Percentiles rank a stretch among this genome's conserved stretches.
Conservation (phyloP, 2,797 vertebrate species). For the Crocidura indochinensis region DNA sequence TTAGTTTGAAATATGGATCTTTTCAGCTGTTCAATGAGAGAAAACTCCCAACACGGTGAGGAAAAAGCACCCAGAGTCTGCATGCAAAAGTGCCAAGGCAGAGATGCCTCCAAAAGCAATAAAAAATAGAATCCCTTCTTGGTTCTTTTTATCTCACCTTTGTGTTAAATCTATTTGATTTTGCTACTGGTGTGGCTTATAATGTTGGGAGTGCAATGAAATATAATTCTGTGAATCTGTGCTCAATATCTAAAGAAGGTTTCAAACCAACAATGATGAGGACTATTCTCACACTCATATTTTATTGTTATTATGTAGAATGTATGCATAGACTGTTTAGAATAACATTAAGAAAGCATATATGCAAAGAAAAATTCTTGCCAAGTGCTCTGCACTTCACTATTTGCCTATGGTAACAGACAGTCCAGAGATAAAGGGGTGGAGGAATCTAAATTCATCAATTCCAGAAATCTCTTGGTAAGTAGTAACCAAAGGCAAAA, state of each 20-base stretch:
- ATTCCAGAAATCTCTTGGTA: slow-evolving; percentile 76
- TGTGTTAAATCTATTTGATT: slow-evolving; percentile 83
- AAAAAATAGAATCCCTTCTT: slow-evolving; percentile 84
- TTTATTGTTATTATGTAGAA: slow-evolving; percentile 72
- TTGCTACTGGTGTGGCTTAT: slow-evolving; percentile 77
- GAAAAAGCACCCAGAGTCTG: slow-evolving; percentile 67
- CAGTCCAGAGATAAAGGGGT: slow-evolving; percentile 80
- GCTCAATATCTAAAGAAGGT: slow-evolving; percentile 81
- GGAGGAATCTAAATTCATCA: slow-evolving; percentile 63
- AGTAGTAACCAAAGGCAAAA: slow-evolving; percentile 73
- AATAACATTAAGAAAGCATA: slow-evolving; percentile 70
- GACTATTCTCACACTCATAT: neutral
- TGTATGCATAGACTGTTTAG: slow-evolving; percentile 74
- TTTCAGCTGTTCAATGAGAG: slow-evolving; percentile 71
- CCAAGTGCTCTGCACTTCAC: slow-evolving; percentile 68
- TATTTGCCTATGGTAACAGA: slow-evolving; percentile 84
- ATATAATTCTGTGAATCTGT: slow-evolving; percentile 85
- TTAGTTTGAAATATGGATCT: slow-evolving; percentile 77
- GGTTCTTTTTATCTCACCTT: slow-evolving; percentile 82
- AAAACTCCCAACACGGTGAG: slow-evolving; percentile 61
- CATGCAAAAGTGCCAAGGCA: slow-evolving; percentile 74
- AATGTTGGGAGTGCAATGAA: slow-evolving; percentile 80
- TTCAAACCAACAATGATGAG: slow-evolving; percentile 78
- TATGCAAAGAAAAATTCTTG: slow-evolving; percentile 81
- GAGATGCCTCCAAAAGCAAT: slow-evolving; percentile 78